Evolutionary conservation across 2,113 vertebrate genomes (phyloP).

Genomic region (Murina feae): DNA sequence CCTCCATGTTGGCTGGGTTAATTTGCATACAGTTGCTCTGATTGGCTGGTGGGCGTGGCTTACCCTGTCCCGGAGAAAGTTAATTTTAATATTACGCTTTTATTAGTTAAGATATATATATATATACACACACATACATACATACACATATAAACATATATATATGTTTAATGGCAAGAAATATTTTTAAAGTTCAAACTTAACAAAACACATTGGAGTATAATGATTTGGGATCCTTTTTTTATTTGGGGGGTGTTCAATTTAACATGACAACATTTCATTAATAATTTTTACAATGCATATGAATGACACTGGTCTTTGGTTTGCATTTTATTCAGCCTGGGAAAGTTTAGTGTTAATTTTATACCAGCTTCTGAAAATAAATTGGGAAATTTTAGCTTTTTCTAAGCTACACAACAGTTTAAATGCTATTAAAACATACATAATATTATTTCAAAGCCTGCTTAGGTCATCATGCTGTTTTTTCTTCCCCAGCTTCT

Average conservation of each 20-base stretch:
- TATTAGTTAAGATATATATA: too few relatives aligned
- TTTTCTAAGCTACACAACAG: neutral
- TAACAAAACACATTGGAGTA: neutral
- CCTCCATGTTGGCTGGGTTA: too few relatives aligned
- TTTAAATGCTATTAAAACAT: neutral
- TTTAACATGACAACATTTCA: neutral
- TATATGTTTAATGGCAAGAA: neutral
- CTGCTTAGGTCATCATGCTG: neutral
- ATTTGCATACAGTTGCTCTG: too few relatives aligned
- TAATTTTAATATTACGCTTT: too few relatives aligned
- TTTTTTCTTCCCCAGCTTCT: neutral
- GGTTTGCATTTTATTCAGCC: conserved; percentile 6
- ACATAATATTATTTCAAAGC: neutral
- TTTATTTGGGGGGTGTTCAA: neutral
- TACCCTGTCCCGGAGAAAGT: too few relatives aligned
- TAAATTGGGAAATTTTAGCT: neutral
- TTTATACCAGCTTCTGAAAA: neutral
- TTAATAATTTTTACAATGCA: conserved; percentile 1
- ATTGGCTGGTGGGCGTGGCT: too few relatives aligned
- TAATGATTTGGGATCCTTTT: neutral
- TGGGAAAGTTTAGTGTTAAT: neutral
- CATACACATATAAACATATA: too few relatives aligned
- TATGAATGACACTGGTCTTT: neutral
- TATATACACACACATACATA: too few relatives aligned
- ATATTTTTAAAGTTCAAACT: neutral